Evolutionary conservation across 2,888 invertebrate species (phyloP), one percentile per base, ranked within the genome.

Genomic region (Eristalinus aeneus): DNA sequence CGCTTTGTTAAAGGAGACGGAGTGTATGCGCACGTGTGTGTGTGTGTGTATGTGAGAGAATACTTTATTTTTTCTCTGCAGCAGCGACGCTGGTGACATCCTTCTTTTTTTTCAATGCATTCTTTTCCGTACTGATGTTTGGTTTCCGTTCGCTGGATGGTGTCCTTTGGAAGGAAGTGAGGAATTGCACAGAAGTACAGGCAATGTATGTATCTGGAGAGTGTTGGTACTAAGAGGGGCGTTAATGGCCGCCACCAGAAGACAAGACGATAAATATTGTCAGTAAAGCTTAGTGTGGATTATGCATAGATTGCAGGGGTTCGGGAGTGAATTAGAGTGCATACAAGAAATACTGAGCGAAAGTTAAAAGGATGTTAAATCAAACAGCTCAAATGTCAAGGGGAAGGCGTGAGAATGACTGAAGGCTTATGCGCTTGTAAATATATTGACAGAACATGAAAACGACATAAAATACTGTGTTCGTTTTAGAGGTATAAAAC

Each of bases 211-310:
- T n/a, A n/a, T 72, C 12, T 32, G 32, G 12, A 31, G 32, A 32
- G 67, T 11, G 53, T 27, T n/a, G 46, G 32, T 53, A 53, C 72
- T 72, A 10, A 61, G 53, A 23, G 46, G 9, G 32, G 46, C 53
- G 72, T 53, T 72, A 61, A 72, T 63, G 72, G 53, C 60, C 60
- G 60, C 2, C 46, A 46, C n/a, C 53, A 32, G 31, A 32, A 61
- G 22, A 61, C 32, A 36, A 22, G 56, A n/a, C 9, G 22, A 63
- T 72, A 72, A 72, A 72, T 72, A 53, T 72, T 72, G 72, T 32
- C 39, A 46, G 32, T 12, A 9, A 16, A 63, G 32, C 58, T 60
- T 39, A 58, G 58, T 27, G 39, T 22, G 22, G 39, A 22, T 56
- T 36, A 69, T 34, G 34, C 12, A 46, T 16, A 16, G 16, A 16